Percentiles rank a stretch among this genome's conserved stretches.
phyloP scores from a whole-genome alignment of 2,888 invertebrate species.

The Idaea straminata region DNA sequence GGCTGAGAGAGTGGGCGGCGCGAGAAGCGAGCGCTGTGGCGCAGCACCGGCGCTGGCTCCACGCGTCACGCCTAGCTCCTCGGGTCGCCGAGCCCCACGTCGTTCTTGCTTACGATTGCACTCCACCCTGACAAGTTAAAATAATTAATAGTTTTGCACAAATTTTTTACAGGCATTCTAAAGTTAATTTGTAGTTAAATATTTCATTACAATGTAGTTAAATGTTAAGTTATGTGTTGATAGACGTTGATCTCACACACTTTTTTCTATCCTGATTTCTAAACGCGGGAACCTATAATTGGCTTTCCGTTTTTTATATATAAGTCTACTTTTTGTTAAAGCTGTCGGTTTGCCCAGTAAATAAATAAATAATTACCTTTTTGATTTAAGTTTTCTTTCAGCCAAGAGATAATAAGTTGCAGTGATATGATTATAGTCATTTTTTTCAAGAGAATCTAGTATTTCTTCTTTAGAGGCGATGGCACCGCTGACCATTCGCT shows the following conservation, averaged over 20 bases:
- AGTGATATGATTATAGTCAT: conserved; percentile 98
- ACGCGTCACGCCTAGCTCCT: conserved; percentile 49
- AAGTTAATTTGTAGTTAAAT: conserved; percentile 7
- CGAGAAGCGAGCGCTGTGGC: conserved; percentile 56
- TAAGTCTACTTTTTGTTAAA: no score
- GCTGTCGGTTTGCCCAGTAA: no score
- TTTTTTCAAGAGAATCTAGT: conserved; percentile 94
- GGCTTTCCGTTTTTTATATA: no score
- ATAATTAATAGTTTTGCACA: background rate
- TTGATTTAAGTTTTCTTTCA: conserved; percentile 92
- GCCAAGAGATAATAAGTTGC: conserved; percentile 98
- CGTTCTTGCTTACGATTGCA: conserved; percentile 44
- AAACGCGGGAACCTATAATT: no score
- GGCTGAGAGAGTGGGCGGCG: conserved; percentile 51
- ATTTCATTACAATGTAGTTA: no score
- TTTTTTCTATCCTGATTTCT: no score
- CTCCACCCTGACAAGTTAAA: conserved; percentile 28
- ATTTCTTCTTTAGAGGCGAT: conserved; percentile 97
- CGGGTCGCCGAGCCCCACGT: conserved; percentile 42
- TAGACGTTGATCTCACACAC: no score
- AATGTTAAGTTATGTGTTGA: no score
- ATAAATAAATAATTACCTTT: conserved; percentile 82
- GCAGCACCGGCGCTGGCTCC: conserved; percentile 61
- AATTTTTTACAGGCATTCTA: no score
- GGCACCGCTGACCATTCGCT: conserved; percentile 97